These are phyloP conservation scores for Pemphigus obesinymphae DNA, from an alignment of 1,140 invertebrate species.

Conservation along the genomic window DNA sequence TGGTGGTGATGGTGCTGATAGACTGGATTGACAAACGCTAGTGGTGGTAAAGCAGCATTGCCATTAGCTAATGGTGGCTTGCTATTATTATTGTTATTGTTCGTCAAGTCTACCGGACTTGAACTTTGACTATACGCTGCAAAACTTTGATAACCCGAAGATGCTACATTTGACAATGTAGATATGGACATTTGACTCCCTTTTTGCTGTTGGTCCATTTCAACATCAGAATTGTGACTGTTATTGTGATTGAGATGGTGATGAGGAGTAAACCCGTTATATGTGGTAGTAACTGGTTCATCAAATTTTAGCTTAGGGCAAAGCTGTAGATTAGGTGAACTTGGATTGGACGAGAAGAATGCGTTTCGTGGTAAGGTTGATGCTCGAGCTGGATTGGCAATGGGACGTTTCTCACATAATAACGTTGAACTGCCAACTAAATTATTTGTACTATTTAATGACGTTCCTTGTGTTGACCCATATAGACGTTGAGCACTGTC, in stretches of 20 bases:
- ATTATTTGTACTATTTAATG: constrained; percentile 43
- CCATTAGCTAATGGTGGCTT: constrained; percentile 22
- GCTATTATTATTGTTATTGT: constrained; percentile 48
- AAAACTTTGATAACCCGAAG: constrained; percentile 86
- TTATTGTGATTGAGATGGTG: constrained; percentile 13
- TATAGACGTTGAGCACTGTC: constrained; percentile 43
- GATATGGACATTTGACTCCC: constrained; percentile 73
- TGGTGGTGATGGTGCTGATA: constrained; percentile 56
- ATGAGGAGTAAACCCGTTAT: constrained; percentile 24
- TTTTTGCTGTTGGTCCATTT: constrained; percentile 58
- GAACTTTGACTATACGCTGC: constrained; percentile 84
- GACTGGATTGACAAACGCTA: constrained; percentile 83
- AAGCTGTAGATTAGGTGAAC: constrained; percentile 27
- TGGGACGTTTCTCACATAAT: constrained; percentile 45
- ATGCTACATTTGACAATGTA: constrained; percentile 74
- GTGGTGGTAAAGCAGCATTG: constrained; percentile 54
- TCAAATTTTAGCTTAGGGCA: constrained; percentile 28
- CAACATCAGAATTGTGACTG: constrained; percentile 62
- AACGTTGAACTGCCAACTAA: constrained; percentile 33
- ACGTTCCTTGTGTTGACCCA: constrained; percentile 29
- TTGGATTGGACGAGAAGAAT: constrained; percentile 30
- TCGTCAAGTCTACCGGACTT: constrained; percentile 73
- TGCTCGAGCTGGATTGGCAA: constrained; percentile 58
- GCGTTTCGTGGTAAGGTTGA: constrained; percentile 65
- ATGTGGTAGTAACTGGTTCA: constrained; percentile 26